Evolutionary conservation across 2,797 vertebrate genomes (phyloP), one percentile per base, ranked within the genome.

Genomic region (Ctenosaura bakeri): DNA sequence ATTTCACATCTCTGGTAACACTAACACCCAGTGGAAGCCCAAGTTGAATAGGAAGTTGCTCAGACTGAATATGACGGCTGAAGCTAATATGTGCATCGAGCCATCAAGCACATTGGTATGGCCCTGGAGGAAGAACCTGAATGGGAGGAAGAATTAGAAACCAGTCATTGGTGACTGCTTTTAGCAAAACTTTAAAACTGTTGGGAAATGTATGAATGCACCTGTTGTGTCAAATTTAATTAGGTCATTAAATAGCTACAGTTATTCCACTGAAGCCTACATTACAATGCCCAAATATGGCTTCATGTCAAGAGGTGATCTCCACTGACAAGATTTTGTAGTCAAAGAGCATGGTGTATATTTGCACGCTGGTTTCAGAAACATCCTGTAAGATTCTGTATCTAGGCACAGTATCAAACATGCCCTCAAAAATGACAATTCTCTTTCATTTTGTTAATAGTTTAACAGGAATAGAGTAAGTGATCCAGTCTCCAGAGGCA

Each of bases 401-500:
- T 59, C 29, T 0, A 42, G 10, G 18, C 71, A 62, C 0, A 42
- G 64, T 64, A 83, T 64, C 14, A 38, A n/a, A 14, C 59, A 24
- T 26, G 0, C 0, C 56, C 7, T 74, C 64, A 64, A 42, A 88
- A 2, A 0, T 0, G 85, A 92, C 69, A 16, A 76, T 42, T 22
- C 50, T 29, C 50, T 62, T 38, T 42, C 4, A 42, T 26, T 76
- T 35, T 71, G 46, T 42, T 66, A 64, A 54, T 56, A 84, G 6
- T 54, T 29, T 69, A 42, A 77, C 64, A 83, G 56, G 32, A 59
- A 29, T 54, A 26, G n/a, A 74, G 16, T 42, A 93, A 94, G 90
- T 20, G 10, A 76, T 91, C 85, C 66, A 69, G 29, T 69, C 66
- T 62, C 35, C 42, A 79, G 42, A 73, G 92, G 92, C 90, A 91